These are phyloP conservation scores for Campoplex nolae DNA, from an alignment of 2,888 invertebrate species.

Conservation along the genomic window DNA sequence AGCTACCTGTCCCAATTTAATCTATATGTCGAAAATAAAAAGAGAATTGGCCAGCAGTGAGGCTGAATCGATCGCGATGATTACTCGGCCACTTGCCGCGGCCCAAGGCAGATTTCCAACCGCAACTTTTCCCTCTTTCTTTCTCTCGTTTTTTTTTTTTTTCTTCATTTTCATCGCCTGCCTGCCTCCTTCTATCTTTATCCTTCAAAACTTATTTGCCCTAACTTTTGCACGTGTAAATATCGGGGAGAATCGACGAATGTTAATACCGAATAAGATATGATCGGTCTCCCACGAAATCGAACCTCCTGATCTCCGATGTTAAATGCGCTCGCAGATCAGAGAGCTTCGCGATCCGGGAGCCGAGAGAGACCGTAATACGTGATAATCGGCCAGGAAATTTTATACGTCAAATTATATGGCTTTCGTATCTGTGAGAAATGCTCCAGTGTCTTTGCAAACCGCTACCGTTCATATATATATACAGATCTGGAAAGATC, in stretches of 20 bases:
- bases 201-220: slow-evolving; percentile 42
- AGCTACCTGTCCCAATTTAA: slow-evolving; percentile 82
- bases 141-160: slow-evolving; percentile 8
- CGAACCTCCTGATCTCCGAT: not conserved
- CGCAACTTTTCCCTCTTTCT: slow-evolving; percentile 73
- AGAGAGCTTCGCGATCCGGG: slow-evolving; percentile 67
- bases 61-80: slow-evolving; percentile 71
- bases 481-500: slow-evolving; percentile 18
- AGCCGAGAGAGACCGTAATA: slow-evolving; percentile 71
- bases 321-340: not conserved
- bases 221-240: slow-evolving; percentile 78
- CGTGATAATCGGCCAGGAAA: slow-evolving; percentile 73
- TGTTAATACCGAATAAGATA: slow-evolving; percentile 73
- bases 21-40: slow-evolving; percentile 70
- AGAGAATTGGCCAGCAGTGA: slow-evolving; percentile 29
- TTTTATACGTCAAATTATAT: slow-evolving; percentile 71
- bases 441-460: slow-evolving; percentile 28
- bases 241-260: slow-evolving; percentile 76
- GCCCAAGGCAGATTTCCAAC: slow-evolving; percentile 69
- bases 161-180: not conserved
- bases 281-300: slow-evolving; percentile 45
- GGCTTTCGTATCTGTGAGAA: slow-evolving; percentile 20
- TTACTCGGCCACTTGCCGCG: slow-evolving; percentile 56
- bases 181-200: slow-evolving; percentile 28
- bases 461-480: slow-evolving; percentile 44